Conservation (phyloP, 2,888 invertebrate genomes). For the Drosophila glabriapex region DNA sequence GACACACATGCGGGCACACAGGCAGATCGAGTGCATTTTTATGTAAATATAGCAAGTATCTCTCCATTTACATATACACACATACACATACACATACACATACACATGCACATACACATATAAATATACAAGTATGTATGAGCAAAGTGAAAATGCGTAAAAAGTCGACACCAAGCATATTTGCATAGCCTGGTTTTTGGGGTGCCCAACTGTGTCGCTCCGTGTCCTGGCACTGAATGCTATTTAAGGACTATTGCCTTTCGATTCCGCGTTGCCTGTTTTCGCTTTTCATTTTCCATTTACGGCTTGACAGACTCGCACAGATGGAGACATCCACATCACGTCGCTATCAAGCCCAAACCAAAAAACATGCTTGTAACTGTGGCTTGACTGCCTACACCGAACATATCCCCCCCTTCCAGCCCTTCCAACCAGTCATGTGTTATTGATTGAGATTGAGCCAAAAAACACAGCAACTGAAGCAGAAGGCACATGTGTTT, state of each 20-base stretch:
- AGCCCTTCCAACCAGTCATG: constrained; percentile 1
- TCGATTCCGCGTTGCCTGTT: constrained; percentile 50
- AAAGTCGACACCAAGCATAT: constrained; percentile 61
- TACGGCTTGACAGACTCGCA: constrained; percentile 49
- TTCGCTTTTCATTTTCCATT: constrained; percentile 65
- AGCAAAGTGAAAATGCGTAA: constrained; percentile 73
- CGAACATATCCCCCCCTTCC: neutral
- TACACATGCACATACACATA: neutral
- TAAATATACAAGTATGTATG: constrained; percentile 7
- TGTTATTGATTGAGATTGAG: constrained; percentile 61
- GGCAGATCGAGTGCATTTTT: constrained; percentile 79
- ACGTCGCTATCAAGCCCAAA: constrained; percentile 44
- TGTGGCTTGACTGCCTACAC: neutral
- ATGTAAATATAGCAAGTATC: constrained; percentile 62
- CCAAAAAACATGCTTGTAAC: constrained; percentile 38
- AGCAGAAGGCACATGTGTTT: constrained; percentile 58
- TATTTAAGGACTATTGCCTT: constrained; percentile 49
- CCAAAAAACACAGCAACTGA: constrained; percentile 12
- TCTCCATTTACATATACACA: constrained; percentile 3
- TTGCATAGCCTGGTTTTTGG: constrained; percentile 70
- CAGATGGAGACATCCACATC: constrained; percentile 60
- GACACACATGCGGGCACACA: constrained; percentile 53
- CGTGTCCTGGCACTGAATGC: constrained; percentile 28
- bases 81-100: neutral
- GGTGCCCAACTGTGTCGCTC: neutral